Evolutionary conservation across 2,888 invertebrate genomes (phyloP), one percentile per base, ranked within the genome.

Genomic region (Empis livida): DNA sequence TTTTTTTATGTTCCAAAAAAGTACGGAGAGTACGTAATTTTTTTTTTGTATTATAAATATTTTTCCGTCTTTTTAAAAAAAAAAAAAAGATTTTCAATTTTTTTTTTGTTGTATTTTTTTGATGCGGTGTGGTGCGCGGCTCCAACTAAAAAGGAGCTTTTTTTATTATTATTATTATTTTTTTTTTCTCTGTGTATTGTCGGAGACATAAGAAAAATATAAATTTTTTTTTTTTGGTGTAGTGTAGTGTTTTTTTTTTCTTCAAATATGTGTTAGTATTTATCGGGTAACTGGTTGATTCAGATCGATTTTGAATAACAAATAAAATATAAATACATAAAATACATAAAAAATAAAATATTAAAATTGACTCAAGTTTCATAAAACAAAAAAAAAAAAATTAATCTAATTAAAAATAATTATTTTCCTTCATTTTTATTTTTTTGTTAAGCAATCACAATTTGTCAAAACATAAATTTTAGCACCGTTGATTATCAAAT

Each of bases 201-300:
- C n/a, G 32, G 13, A 35, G 13, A 32, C 16, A 16, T 38, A 32
- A 35, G 6, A 35, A 13, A 35, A 35, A 8, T 5, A 35, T n/a
- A 35, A 35, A 13, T 1, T 27, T 41, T 41, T 41, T 41, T 27
- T 9, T 27, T 40, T 17, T 40, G 10, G 3, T 35, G 3, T 5
- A 13, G n/a, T 35, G n/a, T 35, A 35, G 13, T 40, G 4, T n/a
- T 10, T 41, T 41, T 41, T 41, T 41, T 5, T 8, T 9, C 1
- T 2, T 14, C 20, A 41, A 41, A 41, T 50, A 52, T 53, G 53
- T 53, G 52, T 53, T 53, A 53, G 53, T 53, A 50, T 50, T 52
- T 49, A 50, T 53, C 52, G 51, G 52, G 50, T 53, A 53, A 53
- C 53, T 53, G 53, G 51, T 53, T 53, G 53, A 52, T 52, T 53